Percentiles rank a stretch among this genome's conserved stretches.
Evolutionary conservation across 2,113 vertebrate species (phyloP).

Genomic region (Thomomys bottae): DNA sequence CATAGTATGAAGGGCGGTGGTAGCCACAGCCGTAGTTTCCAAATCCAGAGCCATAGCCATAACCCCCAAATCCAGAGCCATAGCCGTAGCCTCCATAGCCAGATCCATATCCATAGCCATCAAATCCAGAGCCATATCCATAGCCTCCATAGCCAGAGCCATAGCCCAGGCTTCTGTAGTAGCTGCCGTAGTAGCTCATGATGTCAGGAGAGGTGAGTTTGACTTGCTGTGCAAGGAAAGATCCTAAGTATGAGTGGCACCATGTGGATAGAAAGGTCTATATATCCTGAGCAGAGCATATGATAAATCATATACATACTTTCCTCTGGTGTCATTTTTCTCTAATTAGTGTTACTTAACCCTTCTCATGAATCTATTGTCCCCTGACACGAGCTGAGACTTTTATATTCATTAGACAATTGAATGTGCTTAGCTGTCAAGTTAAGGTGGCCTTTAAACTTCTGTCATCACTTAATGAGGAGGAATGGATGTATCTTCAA

Average conservation of each 20-base stretch:
- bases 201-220: background rate
- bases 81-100: background rate
- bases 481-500: constrained; percentile 19
- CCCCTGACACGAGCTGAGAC: background rate
- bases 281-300: background rate
- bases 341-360: background rate
- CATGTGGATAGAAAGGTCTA: accelerated
- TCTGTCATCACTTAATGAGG: background rate
- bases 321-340: background rate
- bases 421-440: background rate
- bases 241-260: background rate
- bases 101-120: background rate
- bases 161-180: background rate
- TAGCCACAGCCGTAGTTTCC: background rate
- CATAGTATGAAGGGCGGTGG: background rate
- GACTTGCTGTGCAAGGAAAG: background rate
- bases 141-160: background rate
- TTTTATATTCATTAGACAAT: background rate
- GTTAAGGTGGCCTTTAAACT: background rate
- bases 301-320: background rate
- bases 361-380: background rate
- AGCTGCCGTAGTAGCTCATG: background rate
- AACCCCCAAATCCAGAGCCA: background rate
- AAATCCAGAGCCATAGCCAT: background rate
- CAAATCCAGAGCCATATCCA: background rate